Percentiles rank a stretch among this genome's conserved stretches.
Evolutionary conservation across 2,797 vertebrate genomes (phyloP).

Genomic region (Martes flavigula): DNA sequence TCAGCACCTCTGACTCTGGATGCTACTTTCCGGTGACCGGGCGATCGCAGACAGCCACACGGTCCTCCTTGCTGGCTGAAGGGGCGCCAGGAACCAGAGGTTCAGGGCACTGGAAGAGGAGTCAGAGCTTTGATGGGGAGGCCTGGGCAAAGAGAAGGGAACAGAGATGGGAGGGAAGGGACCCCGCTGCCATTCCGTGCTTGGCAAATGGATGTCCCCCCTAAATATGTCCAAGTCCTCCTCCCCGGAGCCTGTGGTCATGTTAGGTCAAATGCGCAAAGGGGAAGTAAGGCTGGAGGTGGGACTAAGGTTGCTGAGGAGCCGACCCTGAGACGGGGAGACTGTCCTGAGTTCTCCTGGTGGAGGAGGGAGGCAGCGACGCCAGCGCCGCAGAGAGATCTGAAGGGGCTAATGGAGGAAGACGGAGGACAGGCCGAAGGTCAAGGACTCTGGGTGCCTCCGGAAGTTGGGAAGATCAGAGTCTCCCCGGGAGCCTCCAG

Average conservation of each 20-base stretch:
- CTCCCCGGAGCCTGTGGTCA: not conserved
- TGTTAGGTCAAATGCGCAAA: not conserved
- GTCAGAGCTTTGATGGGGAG: not conserved
- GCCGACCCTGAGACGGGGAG: not conserved
- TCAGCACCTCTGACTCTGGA: not conserved
- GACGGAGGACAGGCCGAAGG: not conserved
- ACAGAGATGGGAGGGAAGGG: not conserved
- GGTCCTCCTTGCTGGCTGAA: not conserved
- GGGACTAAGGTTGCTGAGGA: not conserved
- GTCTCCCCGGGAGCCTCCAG: not conserved
- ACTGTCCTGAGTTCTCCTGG: rapidly evolving
- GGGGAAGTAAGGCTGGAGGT: not conserved
- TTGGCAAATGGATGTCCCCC: not conserved
- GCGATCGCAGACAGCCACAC: not conserved
- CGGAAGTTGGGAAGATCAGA: not conserved
- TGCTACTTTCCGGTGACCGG: not conserved
- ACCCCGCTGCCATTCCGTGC: not conserved
- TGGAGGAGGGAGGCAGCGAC: not conserved
- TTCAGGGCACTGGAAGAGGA: not conserved
- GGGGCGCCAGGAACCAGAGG: not conserved
- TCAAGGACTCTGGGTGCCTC: not conserved
- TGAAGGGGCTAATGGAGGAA: not conserved
- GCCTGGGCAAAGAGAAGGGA: not conserved
- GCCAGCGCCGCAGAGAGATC: not conserved
- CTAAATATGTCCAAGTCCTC: not conserved